A percentile compares a stretch with the other conserved stretches of the same genome.
Conservation (phyloP, 2,888 invertebrate genomes). For the Caenorhabditis zanzibari region DNA sequence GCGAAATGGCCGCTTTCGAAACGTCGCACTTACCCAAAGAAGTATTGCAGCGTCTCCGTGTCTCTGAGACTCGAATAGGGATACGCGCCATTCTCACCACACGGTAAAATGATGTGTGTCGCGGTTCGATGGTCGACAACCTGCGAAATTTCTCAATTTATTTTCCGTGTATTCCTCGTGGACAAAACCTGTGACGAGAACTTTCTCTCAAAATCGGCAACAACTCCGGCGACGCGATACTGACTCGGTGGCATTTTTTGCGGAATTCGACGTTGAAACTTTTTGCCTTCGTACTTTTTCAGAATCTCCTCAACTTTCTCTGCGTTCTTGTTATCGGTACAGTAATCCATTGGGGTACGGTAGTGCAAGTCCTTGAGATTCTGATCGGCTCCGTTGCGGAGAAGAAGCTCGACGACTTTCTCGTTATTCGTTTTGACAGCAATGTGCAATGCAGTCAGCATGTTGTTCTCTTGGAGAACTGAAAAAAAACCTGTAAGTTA, state of each 20-base stretch:
- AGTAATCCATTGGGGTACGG: not conserved
- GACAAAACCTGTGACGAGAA: not conserved
- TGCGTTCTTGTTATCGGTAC: too few species aligned
- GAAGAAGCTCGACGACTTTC: not conserved
- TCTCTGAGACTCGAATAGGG: too few species aligned
- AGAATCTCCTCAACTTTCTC: not conserved
- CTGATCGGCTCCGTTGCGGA: not conserved
- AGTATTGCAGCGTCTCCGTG: too few species aligned
- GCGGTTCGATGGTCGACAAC: too few species aligned
- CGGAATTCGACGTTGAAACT: not conserved
- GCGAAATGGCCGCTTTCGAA: too few species aligned
- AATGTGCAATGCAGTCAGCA: not conserved
- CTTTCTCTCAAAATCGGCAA: not conserved
- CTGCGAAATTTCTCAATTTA: too few species aligned
- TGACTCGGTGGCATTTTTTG: not conserved
- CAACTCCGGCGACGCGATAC: not conserved
- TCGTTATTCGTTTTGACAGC: not conserved
- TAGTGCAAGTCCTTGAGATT: not conserved
- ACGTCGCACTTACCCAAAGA: too few species aligned
- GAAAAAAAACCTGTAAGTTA: not conserved
- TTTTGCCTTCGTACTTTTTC: not conserved
- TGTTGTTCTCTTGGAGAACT: not conserved
- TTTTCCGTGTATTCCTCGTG: too few species aligned
- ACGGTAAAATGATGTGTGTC: too few species aligned
- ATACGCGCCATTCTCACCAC: too few species aligned